Evolutionary conservation across 2,113 vertebrate genomes (phyloP), one percentile per base, ranked within the genome.

Genomic region (Todiramphus saurophagus): DNA sequence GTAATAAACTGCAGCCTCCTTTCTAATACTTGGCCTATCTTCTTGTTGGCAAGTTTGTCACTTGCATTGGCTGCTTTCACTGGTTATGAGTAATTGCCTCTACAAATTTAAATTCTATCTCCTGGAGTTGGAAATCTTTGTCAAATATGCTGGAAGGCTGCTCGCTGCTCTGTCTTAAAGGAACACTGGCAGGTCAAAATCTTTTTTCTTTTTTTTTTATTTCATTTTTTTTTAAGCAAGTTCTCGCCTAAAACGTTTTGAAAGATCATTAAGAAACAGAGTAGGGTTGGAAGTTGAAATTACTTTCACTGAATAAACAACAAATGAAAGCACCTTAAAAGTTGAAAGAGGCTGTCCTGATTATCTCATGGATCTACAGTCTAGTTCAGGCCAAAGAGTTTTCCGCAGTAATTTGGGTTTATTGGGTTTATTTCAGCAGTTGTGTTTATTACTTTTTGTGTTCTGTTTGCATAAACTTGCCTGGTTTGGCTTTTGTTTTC

Each of bases 21-120:
- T 91, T 90, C 78, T 93, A 77, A 95, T 74, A 72, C 62, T 94
- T 91, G 89, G 91, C 89, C 64, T 92, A 73, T 69, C 64, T 84
- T 84, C 89, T 86, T 68, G 13, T 76, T 93, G 90, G 89, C 87
- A 85, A 66, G 37, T 55, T 83, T 75, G 93, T 43, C 64, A 58
- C 68, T 85, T 83, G 21, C 31, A 64, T 68, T 93, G 93, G 90
- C 84, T 86, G 63, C 88, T 92, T 90, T 83, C 70, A 55, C 79
- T 93, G 76, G 24, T 53, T 94, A 41, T 94, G 87, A 96, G 91
- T 96, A 97, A 96, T 92, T 96, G 88, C 93, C 83, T 96, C 68
- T 92, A 83, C 82, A 87, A 87, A 96, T 93, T 87, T 95, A 46
- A 95, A 46, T 92, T 93, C 77, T 87, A 0, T 93, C 80, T 96